These are phyloP conservation scores for Panonychus citri DNA, from an alignment of 1,140 invertebrate species.

Conservation along the genomic window DNA sequence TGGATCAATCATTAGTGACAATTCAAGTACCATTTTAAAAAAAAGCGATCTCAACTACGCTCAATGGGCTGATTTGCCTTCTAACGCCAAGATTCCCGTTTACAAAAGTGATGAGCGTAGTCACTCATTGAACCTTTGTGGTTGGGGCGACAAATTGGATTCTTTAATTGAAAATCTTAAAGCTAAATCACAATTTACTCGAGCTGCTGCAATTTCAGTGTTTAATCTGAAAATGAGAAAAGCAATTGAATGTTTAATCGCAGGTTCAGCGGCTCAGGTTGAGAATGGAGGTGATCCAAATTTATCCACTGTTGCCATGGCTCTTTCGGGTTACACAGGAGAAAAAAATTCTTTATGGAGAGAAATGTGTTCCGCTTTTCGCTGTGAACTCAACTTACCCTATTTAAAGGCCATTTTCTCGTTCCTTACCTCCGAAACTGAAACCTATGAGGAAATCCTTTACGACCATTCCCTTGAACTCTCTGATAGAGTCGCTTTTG, in stretches of 20 bases:
- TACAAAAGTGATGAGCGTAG: slow-evolving; percentile 2
- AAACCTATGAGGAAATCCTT: slow-evolving; percentile 42
- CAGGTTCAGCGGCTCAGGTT: slow-evolving; percentile 23
- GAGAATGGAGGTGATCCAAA: slow-evolving; percentile 14
- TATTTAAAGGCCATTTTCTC: slow-evolving; percentile 75
- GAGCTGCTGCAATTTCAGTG: slow-evolving; percentile 67
- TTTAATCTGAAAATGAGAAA: slow-evolving; percentile 60
- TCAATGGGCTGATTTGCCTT: background rate
- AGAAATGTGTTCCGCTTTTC: slow-evolving; percentile 44
- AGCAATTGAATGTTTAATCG: slow-evolving; percentile 60
- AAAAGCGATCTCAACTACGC: background rate
- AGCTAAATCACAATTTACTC: slow-evolving; percentile 31
- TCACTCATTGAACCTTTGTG: background rate
- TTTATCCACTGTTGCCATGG: slow-evolving; percentile 50
- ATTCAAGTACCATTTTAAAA: background rate
- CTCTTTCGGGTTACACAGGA: slow-evolving; percentile 39
- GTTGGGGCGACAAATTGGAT: background rate
- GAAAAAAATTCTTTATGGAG: slow-evolving; percentile 44
- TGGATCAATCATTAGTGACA: background rate
- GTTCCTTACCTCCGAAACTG: slow-evolving; percentile 58
- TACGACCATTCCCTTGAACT: slow-evolving; percentile 55
- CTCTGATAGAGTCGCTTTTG: slow-evolving; percentile 77
- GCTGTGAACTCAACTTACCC: slow-evolving; percentile 49
- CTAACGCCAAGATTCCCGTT: background rate
- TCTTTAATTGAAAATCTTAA: background rate